These are phyloP conservation scores for Oreochromis mossambicus DNA, from an alignment of 2,797 vertebrate species.

Conservation along the genomic window DNA sequence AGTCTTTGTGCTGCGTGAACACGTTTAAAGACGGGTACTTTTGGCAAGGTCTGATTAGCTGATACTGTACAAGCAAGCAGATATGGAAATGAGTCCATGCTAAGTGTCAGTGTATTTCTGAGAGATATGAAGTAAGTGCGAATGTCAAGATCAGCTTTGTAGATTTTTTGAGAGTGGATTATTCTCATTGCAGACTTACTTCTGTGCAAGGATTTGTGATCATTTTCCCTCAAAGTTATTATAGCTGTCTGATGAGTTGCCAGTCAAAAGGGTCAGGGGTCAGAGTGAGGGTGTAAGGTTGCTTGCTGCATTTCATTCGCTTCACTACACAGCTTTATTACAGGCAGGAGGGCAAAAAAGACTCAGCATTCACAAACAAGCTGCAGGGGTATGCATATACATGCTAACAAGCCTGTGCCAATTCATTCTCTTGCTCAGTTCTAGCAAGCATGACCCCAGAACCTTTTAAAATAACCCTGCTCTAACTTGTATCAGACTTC, in stretches of 20 bases:
- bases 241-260: constrained; percentile 31
- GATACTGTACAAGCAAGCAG: constrained; percentile 25
- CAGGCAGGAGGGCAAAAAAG: not conserved
- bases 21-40: constrained; percentile 40
- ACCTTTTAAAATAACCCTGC: constrained; percentile 31
- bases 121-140: not conserved
- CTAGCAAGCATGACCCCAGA: constrained; percentile 44
- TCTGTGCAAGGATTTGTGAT: constrained; percentile 1
- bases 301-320: not conserved
- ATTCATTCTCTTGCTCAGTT: constrained; percentile 6
- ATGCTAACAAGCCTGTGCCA: constrained; percentile 46
- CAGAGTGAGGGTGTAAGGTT: constrained; percentile 40
- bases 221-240: not conserved
- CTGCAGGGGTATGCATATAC: constrained; percentile 41
- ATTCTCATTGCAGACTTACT: not conserved
- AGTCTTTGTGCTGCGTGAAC: constrained; percentile 46
- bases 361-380: constrained; percentile 50
- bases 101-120: not conserved
- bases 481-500: constrained; percentile 9
- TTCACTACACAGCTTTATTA: constrained; percentile 27
- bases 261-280: constrained; percentile 55
- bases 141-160: constrained; percentile 1
- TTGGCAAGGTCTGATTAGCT: constrained; percentile 39
- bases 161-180: not conserved
- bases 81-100: constrained; percentile 17